Percentiles rank a stretch among this genome's conserved stretches.
Evolutionary conservation across 2,797 vertebrate species (phyloP).

Genomic region (Gadopsis bispinosus): DNA sequence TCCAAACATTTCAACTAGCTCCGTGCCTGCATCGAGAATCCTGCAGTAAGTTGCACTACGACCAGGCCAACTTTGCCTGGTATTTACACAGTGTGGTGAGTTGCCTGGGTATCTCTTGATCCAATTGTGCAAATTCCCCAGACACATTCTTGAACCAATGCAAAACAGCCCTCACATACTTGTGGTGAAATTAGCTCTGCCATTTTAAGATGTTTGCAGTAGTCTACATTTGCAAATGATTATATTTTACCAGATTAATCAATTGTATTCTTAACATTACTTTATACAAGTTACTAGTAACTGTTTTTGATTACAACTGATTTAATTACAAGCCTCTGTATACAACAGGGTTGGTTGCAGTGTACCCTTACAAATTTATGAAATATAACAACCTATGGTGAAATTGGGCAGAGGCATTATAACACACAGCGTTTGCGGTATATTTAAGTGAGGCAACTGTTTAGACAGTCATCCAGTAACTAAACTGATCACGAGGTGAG

Average conservation of each 20-base stretch:
- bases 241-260: not conserved
- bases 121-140: not conserved
- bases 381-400: not conserved
- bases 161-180: not conserved
- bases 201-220: constrained; percentile 2
- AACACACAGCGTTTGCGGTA: not conserved
- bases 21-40: not conserved
- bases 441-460: not conserved
- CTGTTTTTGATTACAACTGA: not conserved
- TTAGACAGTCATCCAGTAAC: not conserved
- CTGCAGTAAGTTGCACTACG: not conserved
- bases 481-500: not conserved
- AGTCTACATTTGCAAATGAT: constrained; percentile 4
- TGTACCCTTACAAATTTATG: not conserved
- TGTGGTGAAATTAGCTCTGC: not conserved
- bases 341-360: not conserved
- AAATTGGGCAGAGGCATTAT: not conserved
- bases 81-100: not conserved
- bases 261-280: not conserved
- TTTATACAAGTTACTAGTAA: not conserved
- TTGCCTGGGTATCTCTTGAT: constrained; percentile 3
- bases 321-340: not conserved
- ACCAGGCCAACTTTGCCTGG: not conserved
- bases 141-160: constrained; percentile 8
- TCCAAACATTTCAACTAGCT: not conserved